Evolutionary conservation across 2,888 invertebrate species (phyloP), one percentile per base, ranked within the genome.

Genomic region (Eilema sororculum): DNA sequence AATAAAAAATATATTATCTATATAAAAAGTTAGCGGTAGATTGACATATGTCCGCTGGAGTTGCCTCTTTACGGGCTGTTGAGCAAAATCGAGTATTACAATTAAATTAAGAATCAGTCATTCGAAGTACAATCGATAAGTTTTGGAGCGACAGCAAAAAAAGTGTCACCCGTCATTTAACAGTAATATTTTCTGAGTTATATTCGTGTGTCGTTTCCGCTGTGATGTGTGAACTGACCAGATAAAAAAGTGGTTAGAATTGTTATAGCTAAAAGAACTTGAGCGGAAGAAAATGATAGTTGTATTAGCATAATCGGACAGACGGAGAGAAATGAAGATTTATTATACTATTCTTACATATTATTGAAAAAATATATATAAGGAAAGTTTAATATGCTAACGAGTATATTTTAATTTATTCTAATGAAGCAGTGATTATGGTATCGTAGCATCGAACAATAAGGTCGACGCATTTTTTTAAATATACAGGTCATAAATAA

Each of bases 41-140:
- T 93, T 94, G 95, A 94, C 95, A 94, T 93, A 89, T 95, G 95
- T 93, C 95, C 84, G 85, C 81, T 81, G 84, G 78, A 80, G 84
- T 86, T 86, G 84, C 89, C 86, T 87, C 88, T 86, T 66, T 86
- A 89, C 90, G 93, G 86, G 91, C 87, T 87, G 91, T 89, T 91
- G 93, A 81, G 87, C 93, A 90, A 93, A 94, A 94, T 94, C 95
- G 91, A 87, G 95, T 95, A 94, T 93, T 91, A 94, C 93, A 95
- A 95, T 95, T 94, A 95, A 94, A 94, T 95, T 95, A 91, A 93
- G 94, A 95, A 94, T 92, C 95, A 95, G 85, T 95, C 93, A 93
- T 85, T 87, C 80, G 80, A 74, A 87, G 88, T 88, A 91, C 90
- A 87, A 91, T 90, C 88, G 90, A 88, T 87, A 85, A 76, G 72